Evolutionary conservation across 2,888 invertebrate genomes (phyloP), one percentile per base, ranked within the genome.

Genomic region (Entomobrya proxima): DNA sequence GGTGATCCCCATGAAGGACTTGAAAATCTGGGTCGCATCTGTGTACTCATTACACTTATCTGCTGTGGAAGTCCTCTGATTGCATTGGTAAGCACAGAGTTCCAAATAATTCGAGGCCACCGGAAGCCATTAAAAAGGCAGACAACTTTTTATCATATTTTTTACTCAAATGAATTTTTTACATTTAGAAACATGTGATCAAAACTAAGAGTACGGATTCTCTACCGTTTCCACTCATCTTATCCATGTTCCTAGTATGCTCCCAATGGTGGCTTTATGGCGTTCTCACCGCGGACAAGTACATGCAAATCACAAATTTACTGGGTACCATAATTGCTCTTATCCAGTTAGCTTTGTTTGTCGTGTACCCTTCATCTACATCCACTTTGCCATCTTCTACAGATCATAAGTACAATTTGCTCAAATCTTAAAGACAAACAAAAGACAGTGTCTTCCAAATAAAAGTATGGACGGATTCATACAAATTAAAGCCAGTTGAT

Each of bases 171-270:
- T 50, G n/a, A 7, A 55, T 77, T 1, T 35, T 75, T 35, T 37
- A 52, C 30, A 91, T 92, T 37, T 93, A 97, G 97, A 93, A 93
- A 89, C 93, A 95, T 83, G 95, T 98, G 79, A 94, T 98, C 40
- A 93, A 93, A 91, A 95, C 95, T 18, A 95, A 96, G 92, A 96
- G 96, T 92, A 96, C 98, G 0, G 96, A 95, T 87, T 94, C 95
- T 47, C 93, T 98, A 92, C 98, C 98, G 5, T 96, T 98, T 91
- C 96, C 97, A 9, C 93, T 98, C 85, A 97, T 97, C 91, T 92
- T 96, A 44, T 95, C 96, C 89, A 97, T 96, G 88, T 94, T 96
- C 37, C 91, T 96, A 6, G 96, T 98, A 15, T 94, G 95, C 30
- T 93, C 94, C 88, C 94, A 95, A 91, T 97, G 97, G 97, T 92